Evolutionary conservation across 2,888 invertebrate species (phyloP).

Genomic region (Phyllotreta striolata): DNA sequence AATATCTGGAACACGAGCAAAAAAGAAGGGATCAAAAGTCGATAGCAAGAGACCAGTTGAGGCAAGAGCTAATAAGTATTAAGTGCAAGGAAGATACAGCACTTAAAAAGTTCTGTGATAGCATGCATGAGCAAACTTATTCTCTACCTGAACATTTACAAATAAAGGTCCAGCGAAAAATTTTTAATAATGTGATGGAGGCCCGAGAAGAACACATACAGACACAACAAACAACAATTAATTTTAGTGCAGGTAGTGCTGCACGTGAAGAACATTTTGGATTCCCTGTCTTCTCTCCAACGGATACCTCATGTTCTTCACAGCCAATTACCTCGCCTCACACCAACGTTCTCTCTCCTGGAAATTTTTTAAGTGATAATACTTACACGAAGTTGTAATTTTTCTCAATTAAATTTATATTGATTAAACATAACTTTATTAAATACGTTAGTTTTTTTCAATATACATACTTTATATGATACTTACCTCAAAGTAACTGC

Average conservation of each 20-base stretch:
- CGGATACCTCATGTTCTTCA: conserved; percentile 7
- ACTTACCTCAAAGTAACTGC: conserved; percentile 14
- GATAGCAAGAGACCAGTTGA: conserved; percentile 20
- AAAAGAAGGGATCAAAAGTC: conserved; percentile 25
- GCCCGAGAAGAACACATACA: conserved; percentile 24
- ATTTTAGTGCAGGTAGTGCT: conserved; percentile 8
- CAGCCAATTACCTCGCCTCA: too few species aligned
- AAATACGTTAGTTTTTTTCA: conserved; percentile 12
- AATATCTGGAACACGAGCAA: conserved; percentile 22
- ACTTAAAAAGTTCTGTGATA: conserved; percentile 27
- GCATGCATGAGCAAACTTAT: conserved; percentile 19
- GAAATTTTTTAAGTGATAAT: too few species aligned
- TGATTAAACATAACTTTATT: conserved; percentile 1
- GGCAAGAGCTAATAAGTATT: conserved; percentile 10
- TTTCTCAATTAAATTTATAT: background rate
- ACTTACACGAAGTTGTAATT: conserved; percentile 13
- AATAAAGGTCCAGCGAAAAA: conserved; percentile 25
- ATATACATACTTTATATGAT: conserved; percentile 9
- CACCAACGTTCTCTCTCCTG: conserved; percentile 11
- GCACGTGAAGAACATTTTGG: conserved; percentile 8
- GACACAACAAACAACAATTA: conserved; percentile 5
- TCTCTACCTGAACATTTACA: conserved; percentile 25
- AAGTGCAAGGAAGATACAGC: conserved; percentile 23
- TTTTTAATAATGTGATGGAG: conserved; percentile 23
- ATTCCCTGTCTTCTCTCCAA: conserved; percentile 8